Evolutionary conservation across 2,113 vertebrate genomes (phyloP), one percentile per base, ranked within the genome.

Genomic region (Ovibos moschatus): DNA sequence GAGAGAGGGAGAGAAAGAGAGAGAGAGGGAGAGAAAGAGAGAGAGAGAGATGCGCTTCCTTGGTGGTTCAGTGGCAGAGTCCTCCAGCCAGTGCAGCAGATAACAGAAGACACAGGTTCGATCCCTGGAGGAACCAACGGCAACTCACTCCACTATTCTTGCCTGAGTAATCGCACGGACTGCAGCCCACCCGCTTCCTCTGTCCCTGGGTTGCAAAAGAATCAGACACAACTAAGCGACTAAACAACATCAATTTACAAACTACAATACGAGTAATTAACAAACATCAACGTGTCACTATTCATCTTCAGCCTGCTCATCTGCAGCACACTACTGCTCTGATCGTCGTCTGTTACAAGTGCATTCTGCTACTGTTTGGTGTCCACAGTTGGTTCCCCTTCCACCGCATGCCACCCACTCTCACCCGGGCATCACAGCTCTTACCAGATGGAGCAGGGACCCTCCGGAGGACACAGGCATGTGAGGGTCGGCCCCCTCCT

Each of bases 381-480:
- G 4, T 27, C 78, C 53, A 17, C 28, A 11, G 36, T 4, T 36
- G 16, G 33, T 2, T 10, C 33, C 11, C 60, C 79, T 3, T 57
- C 47, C 64, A 40, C 58, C 88, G 27, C 91, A 23, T 40, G 79
- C 74, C 57, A 45, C 60, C 58, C 14, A 47, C 2, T 8, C 62
- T 87, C 85, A 81, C 55, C 6, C 13, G 40, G 91, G 92, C 28
- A 55, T 50, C 67, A n/a, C 30, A 3, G 60, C 30, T 98, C 99
- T 99, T 99, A 99, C 99, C 99, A 99, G 98, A 98, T 99, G 99
- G 53, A 99, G 99, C 98, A 99, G 98, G 57, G 99, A 99, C 76
- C 99, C 99, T 98, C 99, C 99, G 12, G 99, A 99, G 67, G 99
- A 99, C 93, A 98, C 96, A 3, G 97, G 88, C 2, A 97, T 98